phyloP scores from a whole-genome alignment of 2,797 vertebrate species.

The Poecilia picta region DNA sequence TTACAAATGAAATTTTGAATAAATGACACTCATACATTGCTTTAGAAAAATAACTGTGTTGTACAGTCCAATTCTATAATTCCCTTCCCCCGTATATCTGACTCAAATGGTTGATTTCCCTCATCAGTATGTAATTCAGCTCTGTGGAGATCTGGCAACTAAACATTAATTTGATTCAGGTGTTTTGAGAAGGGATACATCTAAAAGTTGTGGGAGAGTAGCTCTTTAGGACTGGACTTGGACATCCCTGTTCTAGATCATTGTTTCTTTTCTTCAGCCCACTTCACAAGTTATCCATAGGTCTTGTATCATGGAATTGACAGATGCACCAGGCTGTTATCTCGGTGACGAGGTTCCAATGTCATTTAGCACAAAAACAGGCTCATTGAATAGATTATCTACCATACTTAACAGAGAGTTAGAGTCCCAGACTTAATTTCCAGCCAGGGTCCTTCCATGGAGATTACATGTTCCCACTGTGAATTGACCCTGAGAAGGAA shows the following conservation, averaged over 20 bases:
- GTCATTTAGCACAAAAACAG: not conserved
- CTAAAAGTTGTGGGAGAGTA: too few relatives aligned
- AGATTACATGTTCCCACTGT: not conserved
- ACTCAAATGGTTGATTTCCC: too few relatives aligned
- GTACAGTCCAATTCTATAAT: not conserved
- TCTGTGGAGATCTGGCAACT: too few relatives aligned
- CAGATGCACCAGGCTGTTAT: not conserved
- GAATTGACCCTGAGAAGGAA: not conserved
- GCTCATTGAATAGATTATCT: not conserved
- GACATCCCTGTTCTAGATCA: not conserved
- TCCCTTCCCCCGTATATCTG: too few relatives aligned
- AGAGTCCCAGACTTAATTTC: not conserved
- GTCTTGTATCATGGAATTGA: not conserved
- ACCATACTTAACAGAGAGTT: not conserved
- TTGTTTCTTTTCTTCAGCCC: not conserved
- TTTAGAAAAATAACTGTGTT: slow-evolving; percentile 15
- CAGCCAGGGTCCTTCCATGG: too few relatives aligned
- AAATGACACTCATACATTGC: slow-evolving; percentile 40
- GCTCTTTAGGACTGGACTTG: too few relatives aligned
- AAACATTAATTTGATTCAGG: too few relatives aligned
- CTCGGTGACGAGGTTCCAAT: too few relatives aligned
- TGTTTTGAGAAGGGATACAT: too few relatives aligned
- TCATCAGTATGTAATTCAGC: too few relatives aligned
- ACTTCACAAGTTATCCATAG: not conserved
- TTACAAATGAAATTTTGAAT: slow-evolving; percentile 33